phyloP scores from a whole-genome alignment of 2,113 vertebrate genomes.

The Microcebus lehilahytsara region DNA sequence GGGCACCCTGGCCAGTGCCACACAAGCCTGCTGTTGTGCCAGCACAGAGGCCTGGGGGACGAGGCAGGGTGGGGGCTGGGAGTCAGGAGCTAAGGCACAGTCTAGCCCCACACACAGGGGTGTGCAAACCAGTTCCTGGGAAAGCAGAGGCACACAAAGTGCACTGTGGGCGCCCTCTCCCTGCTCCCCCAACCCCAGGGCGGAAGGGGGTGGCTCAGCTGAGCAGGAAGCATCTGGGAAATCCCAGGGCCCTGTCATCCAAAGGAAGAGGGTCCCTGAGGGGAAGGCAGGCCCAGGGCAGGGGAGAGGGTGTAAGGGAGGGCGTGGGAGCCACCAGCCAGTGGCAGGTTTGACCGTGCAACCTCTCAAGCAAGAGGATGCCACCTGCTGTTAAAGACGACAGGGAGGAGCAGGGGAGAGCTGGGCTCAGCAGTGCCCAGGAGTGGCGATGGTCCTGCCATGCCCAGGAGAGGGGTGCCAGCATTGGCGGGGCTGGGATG shows the following conservation, averaged over 20 bases:
- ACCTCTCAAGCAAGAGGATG: neutral
- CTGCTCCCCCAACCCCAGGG: neutral
- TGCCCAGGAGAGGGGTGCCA: neutral
- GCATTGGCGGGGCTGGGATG: neutral
- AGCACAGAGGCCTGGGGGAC: neutral
- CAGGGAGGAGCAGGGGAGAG: neutral
- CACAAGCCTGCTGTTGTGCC: neutral
- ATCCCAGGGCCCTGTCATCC: neutral
- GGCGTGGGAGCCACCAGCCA: neutral
- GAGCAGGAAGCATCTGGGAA: slow-evolving; percentile 25
- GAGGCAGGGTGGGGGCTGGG: neutral
- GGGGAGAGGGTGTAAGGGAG: neutral
- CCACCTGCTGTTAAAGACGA: neutral
- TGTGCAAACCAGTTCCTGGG: slow-evolving; percentile 1
- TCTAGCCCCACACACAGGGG: slow-evolving; percentile 29
- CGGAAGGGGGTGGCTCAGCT: neutral
- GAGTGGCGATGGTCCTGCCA: slow-evolving; percentile 22
- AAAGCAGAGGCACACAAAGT: neutral
- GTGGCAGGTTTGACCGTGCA: neutral
- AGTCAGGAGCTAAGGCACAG: slow-evolving; percentile 68
- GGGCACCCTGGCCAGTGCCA: neutral
- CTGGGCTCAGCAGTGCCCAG: neutral
- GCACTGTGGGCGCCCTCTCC: neutral
- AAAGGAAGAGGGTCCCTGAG: slow-evolving; percentile 34
- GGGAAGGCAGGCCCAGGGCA: neutral